phyloP scores from a whole-genome alignment of 2,797 vertebrate genomes.

The Lutjanus argentimaculatus region DNA sequence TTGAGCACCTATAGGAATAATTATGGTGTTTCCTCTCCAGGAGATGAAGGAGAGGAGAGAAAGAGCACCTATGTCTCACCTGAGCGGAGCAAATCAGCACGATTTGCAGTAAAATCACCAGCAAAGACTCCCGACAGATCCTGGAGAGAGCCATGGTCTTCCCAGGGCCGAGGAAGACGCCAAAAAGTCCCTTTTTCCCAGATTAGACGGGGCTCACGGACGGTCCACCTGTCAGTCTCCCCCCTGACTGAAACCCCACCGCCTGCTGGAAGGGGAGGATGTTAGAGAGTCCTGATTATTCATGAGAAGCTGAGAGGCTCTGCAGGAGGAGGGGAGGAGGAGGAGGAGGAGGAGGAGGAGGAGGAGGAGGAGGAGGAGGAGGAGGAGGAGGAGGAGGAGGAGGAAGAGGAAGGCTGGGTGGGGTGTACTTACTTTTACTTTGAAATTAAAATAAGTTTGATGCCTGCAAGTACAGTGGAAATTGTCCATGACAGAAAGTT shows the following conservation, averaged over 20 bases:
- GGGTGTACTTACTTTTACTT: background rate
- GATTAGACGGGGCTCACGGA: constrained; percentile 66
- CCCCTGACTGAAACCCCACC: constrained; percentile 75
- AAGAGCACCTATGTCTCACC: constrained; percentile 85
- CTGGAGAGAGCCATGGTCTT: constrained; percentile 83
- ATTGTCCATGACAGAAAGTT: background rate
- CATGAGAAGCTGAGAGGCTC: constrained; percentile 59
- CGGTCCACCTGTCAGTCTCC: constrained; percentile 72
- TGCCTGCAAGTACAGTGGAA: background rate
- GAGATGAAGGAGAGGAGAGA: background rate
- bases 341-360: constrained; percentile 41
- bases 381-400: constrained; percentile 31
- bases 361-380: constrained; percentile 28
- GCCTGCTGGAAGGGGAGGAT: constrained; percentile 61
- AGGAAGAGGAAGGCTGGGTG: constrained; percentile 20
- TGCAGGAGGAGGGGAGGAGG: constrained; percentile 58
- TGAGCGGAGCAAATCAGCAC: constrained; percentile 90
- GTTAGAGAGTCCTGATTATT: constrained; percentile 75
- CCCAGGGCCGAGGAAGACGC: constrained; percentile 66
- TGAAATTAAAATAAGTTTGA: background rate
- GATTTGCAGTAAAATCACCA: constrained; percentile 87
- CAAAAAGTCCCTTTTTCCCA: constrained; percentile 66
- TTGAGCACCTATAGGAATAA: background rate
- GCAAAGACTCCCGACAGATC: constrained; percentile 64
- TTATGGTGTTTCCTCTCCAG: background rate